Base-by-base conservation (phyloP, 1,140 invertebrate genomes). In the Drosophila tropicalis region DNA sequence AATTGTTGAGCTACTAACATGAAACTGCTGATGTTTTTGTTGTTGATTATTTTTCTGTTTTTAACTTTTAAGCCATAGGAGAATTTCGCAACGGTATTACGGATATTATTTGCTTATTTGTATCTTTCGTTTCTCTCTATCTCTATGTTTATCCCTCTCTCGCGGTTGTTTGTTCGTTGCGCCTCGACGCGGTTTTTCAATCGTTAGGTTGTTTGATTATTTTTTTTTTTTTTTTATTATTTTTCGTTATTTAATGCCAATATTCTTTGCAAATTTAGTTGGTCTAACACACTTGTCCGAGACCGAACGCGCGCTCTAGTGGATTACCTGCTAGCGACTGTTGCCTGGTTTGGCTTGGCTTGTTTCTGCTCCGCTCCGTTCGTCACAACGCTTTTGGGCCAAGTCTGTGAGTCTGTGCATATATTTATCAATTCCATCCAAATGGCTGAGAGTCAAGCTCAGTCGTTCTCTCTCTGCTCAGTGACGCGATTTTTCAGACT, bases 271-370 rank as follows among this genome's bases (percentile, higher is more conserved):
- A 51, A 75, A 74, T 34, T 51, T 36, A 15, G 34, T 36, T 36
- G 34, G 12, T 22, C 39, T 12, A 25, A 17, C 61, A 79, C 65
- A 63, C 62, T 74, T 75, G 55, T 84, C 81, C 81, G 81, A 1
- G 67, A 54, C 58, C 81, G 76, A 83, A 79, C 70, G 76, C 82
- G 83, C 83, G 82, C 82, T 72, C 83, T 66, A 67, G 65, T 79
- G 64, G 76, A 79, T 79, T 82, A 82, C 79, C 83, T 63, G 82
- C 67, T 86, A 62, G 75, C 82, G 79, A 86, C 82, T 86, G 82
- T 61, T 68, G 15, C 44, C 10, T 36, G 34, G 9, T 12, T 36
- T 36, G 34, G 34, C 34, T 36, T 25, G 22, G 34, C 19, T 64
- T 55, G 47, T 7, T 36, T 58, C 67, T 47, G 34, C 60, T 55